These are phyloP conservation scores for Murina feae DNA, from an alignment of 2,113 vertebrate genomes.

Conservation along the genomic window DNA sequence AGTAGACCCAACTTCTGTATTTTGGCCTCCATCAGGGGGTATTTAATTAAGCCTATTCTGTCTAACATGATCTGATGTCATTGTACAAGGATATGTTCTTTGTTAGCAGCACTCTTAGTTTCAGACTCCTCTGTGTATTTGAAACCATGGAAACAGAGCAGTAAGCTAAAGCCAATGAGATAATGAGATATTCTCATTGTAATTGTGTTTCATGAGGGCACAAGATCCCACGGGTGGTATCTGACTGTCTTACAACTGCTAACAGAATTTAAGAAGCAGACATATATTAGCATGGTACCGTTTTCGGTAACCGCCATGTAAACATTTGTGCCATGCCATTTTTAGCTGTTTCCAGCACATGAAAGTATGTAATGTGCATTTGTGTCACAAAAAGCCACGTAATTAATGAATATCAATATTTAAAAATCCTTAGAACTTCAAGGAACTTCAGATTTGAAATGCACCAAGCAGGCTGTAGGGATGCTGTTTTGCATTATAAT, in stretches of 20 bases:
- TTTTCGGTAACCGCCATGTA: slow-evolving; percentile 77
- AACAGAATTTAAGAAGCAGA: slow-evolving; percentile 84
- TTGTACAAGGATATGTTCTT: slow-evolving; percentile 90
- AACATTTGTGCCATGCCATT: slow-evolving; percentile 74
- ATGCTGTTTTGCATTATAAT: slow-evolving; percentile 84
- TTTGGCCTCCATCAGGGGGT: slow-evolving; percentile 80
- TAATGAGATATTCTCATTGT: slow-evolving; percentile 91
- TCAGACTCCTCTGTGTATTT: slow-evolving; percentile 90
- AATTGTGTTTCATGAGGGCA: slow-evolving; percentile 89
- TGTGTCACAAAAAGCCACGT: slow-evolving; percentile 58
- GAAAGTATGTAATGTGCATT: slow-evolving; percentile 40
- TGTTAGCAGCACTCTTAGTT: slow-evolving; percentile 87
- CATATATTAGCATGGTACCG: slow-evolving; percentile 73
- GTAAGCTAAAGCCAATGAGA: slow-evolving; percentile 92
- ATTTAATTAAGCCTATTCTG: slow-evolving; percentile 87
- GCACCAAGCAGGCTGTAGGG: slow-evolving; percentile 73
- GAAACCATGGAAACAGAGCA: slow-evolving; percentile 91
- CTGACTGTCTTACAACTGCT: slow-evolving; percentile 84
- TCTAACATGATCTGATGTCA: slow-evolving; percentile 89
- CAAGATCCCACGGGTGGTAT: slow-evolving; percentile 87
- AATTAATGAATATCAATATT: slow-evolving; percentile 69
- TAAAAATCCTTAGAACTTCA: slow-evolving; percentile 82
- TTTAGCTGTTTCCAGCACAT: slow-evolving; percentile 63
- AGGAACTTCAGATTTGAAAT: slow-evolving; percentile 83
- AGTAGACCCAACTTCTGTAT: slow-evolving; percentile 81